Base-by-base conservation (phyloP, 1,140 invertebrate genomes). In the Mylabris phalerata region DNA sequence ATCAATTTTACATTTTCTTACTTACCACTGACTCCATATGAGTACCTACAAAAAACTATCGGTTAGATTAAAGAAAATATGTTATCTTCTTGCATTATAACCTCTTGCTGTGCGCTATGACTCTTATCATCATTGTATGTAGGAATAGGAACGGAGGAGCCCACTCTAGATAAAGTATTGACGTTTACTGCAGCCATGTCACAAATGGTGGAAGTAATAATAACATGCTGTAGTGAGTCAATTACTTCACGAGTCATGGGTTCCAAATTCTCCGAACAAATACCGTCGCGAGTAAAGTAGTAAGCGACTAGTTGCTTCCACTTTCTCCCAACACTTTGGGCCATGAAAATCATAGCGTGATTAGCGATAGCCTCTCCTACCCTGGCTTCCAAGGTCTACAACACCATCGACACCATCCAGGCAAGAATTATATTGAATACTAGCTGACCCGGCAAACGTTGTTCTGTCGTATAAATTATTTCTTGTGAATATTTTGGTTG, bases 171-270 rank as follows among this genome's bases (percentile, higher is more conserved):
- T 11, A 57, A 11, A 6, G 55, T 45, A 4, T 25, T 54, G 6
- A 59, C 11, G 46, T 59, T 59, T 11, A 25, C 47, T 4, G 57
- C 48, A 11, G 43, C 50, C 40, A 52, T 45, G 26, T 59, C 50
- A 42, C 57, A 59, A 10, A 59, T 45, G 27, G 57, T 59, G 46
- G 48, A 26, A 25, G 52, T 11, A 27, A 54, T 45, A 25, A 7
- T 47, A 10, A 27, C 27, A 44, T 26, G 38, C 13, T 52, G 50
- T 4, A 52, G 26, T 52, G 43, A 25, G 3, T 38, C 25, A 44
- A 52, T 52, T n/a, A 24, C 41, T 11, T 43, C 41, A 7, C 45
- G 43, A 46, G 48, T 56, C 11, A 56, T 56, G 25, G 13, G 32
- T 32, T 56, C 47, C 43, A 56, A 42, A 2, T 48, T n/a, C 25